Base-by-base conservation (phyloP, 1,140 invertebrate genomes). In the Chrysomallon squamiferum region DNA sequence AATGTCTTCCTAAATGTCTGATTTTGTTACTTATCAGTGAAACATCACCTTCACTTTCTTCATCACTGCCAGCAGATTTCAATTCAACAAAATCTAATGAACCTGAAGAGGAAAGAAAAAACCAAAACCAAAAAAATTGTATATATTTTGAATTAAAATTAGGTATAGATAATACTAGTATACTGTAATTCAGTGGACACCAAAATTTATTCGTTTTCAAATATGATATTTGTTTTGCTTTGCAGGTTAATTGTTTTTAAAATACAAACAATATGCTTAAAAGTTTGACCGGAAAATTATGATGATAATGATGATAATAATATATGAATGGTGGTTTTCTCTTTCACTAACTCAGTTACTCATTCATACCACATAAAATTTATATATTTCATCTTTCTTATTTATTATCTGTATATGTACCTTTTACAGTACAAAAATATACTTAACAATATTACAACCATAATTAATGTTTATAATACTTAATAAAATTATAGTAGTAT, bases 11-110 rank as follows among this genome's bases (percentile, higher is more conserved):
- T 9, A 83, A 15, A 15, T 43, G 61, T 29, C 82, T 68, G 13
- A 84, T 45, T 57, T 68, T 72, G 18, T 84, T 84, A 30, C 78
- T 83, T 13, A 86, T 75, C 20, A 86, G 62, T n/a, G 84, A 85
- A 13, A 85, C 73, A 69, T 85, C 83, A 4, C 62, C 35, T 6
- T 71, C 68, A n/a, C 65, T 70, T 11, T 77, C 47, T 4, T 56
- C 60, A 22, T 49, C 6, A 30, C 35, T 22, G 6, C 72, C 75
- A 38, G 72, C 73, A 47, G 73, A 38, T 41, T 71, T 52, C 7
- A 68, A 59, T 43, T 67, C 59, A 54, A 78, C 54, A 69, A 75
- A 70, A 45, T 67, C 41, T 38, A 72, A 27, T 3, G 73, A 75
- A 33, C 79, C 81, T 84, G 56, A 4, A 68, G 52, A 71, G 50